Conservation (phyloP, 2,113 vertebrate genomes). For the Psilopogon haemacephalus region DNA sequence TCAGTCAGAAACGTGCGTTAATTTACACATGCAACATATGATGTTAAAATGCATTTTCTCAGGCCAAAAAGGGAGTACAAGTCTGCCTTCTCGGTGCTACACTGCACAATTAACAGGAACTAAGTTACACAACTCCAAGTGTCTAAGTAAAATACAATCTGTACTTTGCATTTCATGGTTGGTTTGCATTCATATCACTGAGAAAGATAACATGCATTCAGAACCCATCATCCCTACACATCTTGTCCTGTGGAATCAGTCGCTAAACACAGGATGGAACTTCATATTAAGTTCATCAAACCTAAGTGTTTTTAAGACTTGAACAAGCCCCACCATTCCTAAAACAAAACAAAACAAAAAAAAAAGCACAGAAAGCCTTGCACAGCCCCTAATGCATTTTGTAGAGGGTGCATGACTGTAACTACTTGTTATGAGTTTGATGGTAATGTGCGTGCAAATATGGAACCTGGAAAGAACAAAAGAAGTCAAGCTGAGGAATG, state of each 20-base stretch:
- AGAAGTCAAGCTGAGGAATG: conserved; percentile 39
- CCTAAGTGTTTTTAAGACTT: neutral
- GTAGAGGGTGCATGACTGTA: neutral
- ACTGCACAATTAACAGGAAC: neutral
- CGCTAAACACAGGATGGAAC: neutral
- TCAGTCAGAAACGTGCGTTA: neutral
- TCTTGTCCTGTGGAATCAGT: neutral
- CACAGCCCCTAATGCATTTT: neutral
- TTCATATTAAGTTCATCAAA: neutral
- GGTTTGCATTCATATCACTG: neutral
- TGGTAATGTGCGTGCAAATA: neutral
- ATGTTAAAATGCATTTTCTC: neutral
- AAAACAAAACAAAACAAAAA: neutral
- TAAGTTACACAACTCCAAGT: neutral
- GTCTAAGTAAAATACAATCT: neutral
- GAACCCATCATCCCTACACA: neutral
- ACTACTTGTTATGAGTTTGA: neutral
- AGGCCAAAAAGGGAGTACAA: neutral
- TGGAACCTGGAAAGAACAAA: neutral
- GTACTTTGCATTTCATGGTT: conserved; percentile 49
- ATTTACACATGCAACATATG: neutral
- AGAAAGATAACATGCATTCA: conserved; percentile 35
- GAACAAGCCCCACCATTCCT: neutral
- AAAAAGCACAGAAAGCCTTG: neutral
- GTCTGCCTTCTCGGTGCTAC: neutral